Evolutionary conservation across 2,113 vertebrate species (phyloP).

Genomic region (Lasiurus cinereus): DNA sequence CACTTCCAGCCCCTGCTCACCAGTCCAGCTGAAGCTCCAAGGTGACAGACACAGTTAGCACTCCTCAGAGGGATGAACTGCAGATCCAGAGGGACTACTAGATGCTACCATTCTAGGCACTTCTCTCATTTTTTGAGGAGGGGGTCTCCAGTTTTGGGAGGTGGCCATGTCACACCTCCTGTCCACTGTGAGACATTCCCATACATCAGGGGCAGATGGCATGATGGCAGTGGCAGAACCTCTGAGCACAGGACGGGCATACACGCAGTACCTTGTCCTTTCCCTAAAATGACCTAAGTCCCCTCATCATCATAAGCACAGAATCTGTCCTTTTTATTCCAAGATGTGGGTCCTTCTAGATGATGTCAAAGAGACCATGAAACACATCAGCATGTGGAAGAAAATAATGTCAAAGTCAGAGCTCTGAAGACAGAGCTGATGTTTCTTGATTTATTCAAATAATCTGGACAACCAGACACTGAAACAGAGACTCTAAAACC

Average conservation of each 20-base stretch:
- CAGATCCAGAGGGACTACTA: not conserved
- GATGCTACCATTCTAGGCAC: fast-evolving
- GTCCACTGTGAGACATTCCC: not conserved
- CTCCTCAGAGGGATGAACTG: too few species aligned
- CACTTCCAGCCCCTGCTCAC: too few species aligned
- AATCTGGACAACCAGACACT: not conserved
- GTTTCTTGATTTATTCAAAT: not conserved
- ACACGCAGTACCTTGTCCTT: fast-evolving
- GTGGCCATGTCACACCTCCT: not conserved
- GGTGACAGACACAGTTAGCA: not conserved
- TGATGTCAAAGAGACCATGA: not conserved
- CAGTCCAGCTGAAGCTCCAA: fast-evolving
- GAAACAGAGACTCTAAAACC: not conserved
- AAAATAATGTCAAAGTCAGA: not conserved
- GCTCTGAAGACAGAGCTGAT: fast-evolving
- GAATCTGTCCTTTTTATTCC: not conserved
- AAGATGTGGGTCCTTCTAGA: not conserved
- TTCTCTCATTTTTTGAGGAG: fast-evolving
- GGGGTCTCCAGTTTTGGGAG: not conserved
- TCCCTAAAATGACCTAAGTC: not conserved
- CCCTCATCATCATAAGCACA: fast-evolving
- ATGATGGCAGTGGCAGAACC: not conserved
- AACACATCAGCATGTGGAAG: fast-evolving
- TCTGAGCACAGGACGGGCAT: fast-evolving
- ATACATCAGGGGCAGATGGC: fast-evolving